Evolutionary conservation across 2,113 vertebrate genomes (phyloP).

Genomic region (Myanophis thanlyinensis): DNA sequence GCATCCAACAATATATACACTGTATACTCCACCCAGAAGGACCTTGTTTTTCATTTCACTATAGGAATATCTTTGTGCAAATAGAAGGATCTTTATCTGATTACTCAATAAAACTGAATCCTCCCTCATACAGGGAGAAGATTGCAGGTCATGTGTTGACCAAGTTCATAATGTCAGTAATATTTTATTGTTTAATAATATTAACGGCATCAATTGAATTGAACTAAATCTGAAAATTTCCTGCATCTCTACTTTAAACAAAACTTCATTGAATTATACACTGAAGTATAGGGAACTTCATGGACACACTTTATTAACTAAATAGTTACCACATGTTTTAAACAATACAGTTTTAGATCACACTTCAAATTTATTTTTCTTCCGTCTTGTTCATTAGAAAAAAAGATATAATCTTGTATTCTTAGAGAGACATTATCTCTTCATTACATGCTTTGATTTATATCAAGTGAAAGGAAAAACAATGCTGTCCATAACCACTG

Average conservation of each 20-base stretch:
- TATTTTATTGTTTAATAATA: not conserved
- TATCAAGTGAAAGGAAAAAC: conserved; percentile 29
- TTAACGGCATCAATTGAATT: conserved; percentile 18
- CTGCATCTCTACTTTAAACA: conserved; percentile 35
- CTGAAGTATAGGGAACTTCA: not conserved
- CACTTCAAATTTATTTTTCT: conserved; percentile 24
- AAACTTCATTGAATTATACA: conserved; percentile 34
- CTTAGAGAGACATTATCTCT: conserved; percentile 13
- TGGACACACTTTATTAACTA: conserved; percentile 23
- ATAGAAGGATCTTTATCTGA: not conserved
- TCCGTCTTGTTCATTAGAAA: conserved; percentile 30
- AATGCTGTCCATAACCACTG: conserved; percentile 18
- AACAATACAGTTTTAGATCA: conserved; percentile 29
- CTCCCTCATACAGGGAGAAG: not conserved
- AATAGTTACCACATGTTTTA: conserved; percentile 18
- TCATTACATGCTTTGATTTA: conserved; percentile 31
- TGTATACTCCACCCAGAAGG: not conserved
- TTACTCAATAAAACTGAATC: not conserved
- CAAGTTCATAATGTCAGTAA: not conserved
- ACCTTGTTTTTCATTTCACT: not conserved
- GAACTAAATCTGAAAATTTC: conserved; percentile 12
- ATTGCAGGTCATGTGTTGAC: not conserved
- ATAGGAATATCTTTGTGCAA: not conserved
- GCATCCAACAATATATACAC: not conserved
- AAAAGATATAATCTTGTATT: conserved; percentile 14